A percentile compares a stretch with the other conserved stretches of the same genome.
Evolutionary conservation across 2,797 vertebrate species (phyloP).

Genomic region (Hemitrygon akajei): DNA sequence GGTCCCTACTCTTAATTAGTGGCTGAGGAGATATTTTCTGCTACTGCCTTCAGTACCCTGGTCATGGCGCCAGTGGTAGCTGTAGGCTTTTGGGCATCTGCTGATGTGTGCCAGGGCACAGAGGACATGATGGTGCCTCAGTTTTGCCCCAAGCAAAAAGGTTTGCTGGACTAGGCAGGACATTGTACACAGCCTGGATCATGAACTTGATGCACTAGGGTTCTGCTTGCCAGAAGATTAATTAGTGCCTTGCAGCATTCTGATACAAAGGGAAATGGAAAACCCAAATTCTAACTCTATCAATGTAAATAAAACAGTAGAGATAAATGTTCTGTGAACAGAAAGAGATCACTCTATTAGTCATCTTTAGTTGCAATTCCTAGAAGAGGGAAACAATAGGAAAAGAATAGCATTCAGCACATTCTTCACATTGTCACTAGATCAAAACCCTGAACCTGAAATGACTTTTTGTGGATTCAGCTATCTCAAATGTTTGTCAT

Average conservation of each 20-base stretch:
- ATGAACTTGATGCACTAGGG: no score
- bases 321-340: background rate
- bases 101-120: no score
- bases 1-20: no score
- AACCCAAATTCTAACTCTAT: background rate
- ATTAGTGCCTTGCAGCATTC: background rate
- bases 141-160: no score
- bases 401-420: background rate
- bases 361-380: background rate
- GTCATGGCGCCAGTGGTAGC: no score
- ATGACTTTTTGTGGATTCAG: background rate
- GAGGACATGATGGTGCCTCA: no score
- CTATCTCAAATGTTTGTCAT: background rate
- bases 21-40: no score
- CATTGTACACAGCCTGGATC: no score
- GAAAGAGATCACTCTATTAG: background rate
- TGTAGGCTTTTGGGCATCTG: no score
- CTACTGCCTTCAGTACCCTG: no score
- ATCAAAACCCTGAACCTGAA: background rate
- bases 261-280: background rate
- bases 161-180: no score
- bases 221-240: no score
- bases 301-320: background rate
- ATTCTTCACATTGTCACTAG: background rate
- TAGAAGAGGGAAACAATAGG: background rate